Percentiles rank a stretch among this genome's conserved stretches.
phyloP scores from a whole-genome alignment of 2,888 invertebrate species.

The Seira ritae region DNA sequence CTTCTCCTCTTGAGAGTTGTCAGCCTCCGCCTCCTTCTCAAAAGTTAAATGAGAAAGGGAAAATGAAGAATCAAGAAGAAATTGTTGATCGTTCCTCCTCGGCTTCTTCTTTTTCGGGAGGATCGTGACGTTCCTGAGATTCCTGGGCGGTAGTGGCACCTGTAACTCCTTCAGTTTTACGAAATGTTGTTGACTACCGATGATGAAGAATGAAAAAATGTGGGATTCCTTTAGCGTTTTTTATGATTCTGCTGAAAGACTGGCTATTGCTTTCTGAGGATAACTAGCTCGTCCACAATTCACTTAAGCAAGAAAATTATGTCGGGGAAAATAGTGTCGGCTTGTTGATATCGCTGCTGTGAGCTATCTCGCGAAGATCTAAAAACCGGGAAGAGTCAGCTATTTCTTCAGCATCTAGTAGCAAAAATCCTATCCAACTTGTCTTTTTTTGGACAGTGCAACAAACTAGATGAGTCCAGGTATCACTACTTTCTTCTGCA shows the following conservation, averaged over 20 bases:
- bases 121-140: slow-evolving; percentile 51
- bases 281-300: too few relatives aligned
- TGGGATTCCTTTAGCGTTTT: slow-evolving; percentile 23
- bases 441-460: slow-evolving; percentile 46
- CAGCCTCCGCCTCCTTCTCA: not conserved
- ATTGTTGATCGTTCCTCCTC: slow-evolving; percentile 31
- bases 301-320: too few relatives aligned
- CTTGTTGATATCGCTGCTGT: too few relatives aligned
- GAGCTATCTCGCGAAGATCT: too few relatives aligned
- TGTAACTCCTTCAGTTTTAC: slow-evolving; percentile 32
- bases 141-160: slow-evolving; percentile 35
- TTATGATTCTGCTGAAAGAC: slow-evolving; percentile 51
- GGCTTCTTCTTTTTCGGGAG: slow-evolving; percentile 29
- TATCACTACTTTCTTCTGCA: too few relatives aligned
- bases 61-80: slow-evolving; percentile 27
- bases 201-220: slow-evolving; percentile 16
- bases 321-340: too few relatives aligned
- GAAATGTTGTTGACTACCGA: slow-evolving; percentile 2
- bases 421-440: slow-evolving; percentile 50
- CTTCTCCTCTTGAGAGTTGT: not conserved
- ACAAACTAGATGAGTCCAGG: too few relatives aligned
- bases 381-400: too few relatives aligned
- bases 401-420: too few relatives aligned
- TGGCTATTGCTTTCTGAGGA: too few relatives aligned
- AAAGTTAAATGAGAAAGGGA: not conserved